Base-by-base conservation (phyloP, 2,888 invertebrate species). In the Harpalus rubripes region DNA sequence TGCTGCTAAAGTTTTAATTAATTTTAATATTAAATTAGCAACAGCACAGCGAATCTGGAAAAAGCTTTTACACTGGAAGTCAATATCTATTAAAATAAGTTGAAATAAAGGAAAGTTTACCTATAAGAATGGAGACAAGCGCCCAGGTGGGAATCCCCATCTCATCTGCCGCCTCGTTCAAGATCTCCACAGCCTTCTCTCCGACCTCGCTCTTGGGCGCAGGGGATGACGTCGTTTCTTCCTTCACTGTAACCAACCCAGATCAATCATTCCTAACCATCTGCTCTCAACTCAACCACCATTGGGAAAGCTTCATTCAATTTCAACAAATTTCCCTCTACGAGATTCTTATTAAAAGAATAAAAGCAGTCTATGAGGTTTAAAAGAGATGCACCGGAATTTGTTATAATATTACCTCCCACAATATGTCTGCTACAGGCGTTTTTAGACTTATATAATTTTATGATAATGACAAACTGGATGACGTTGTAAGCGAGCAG, bases 101-200 rank as follows among this genome's bases (percentile, higher is more conserved):
- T 52, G 44, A 6, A 52, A 52, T 52, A 52, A 52, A 8, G 12
- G 44, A 52, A 63, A 63, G 6, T 91, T 91, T 92, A 96, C 96
- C 96, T 90, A 96, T 96, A 88, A 96, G 93, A 89, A 97, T 96
- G 88, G 96, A 95, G 85, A 97, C 96, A 86, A 97, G 93, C 86
- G 95, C 96, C 96, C 97, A 97, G 88, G 95, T 93, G 87, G 97
- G 96, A 90, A 97, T 94, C 87, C 96, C 96, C 90, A 95, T 94
- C 89, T 94, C 95, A 86, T 94, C 93, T 41, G 95, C 95, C 56
- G 96, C 88, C 41, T 93, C 93, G 32, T 93, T 93, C 22, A 94
- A 92, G 86, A 94, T 91, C 87, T 94, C 93, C 87, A 91, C 92
- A 85, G 94, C 91, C 68, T 92, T 91, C 18, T 87, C 86, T 58